Base-by-base conservation (phyloP, 2,888 invertebrate species). In the Eurytoma californica region DNA sequence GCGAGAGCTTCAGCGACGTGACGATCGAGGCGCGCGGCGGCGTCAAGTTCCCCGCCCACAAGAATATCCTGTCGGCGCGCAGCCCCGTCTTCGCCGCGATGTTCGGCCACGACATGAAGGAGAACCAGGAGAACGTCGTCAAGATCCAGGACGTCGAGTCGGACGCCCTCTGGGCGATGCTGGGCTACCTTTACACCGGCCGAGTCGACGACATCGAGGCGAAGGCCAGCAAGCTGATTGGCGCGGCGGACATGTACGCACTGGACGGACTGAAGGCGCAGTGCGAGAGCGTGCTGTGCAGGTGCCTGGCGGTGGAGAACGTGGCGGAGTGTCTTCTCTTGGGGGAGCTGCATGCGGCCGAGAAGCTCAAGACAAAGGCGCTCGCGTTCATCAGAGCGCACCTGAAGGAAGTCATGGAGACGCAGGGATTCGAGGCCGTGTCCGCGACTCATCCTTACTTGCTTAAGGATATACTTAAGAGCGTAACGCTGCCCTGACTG, bases 91-190 rank as follows among this genome's bases (percentile, higher is more conserved):
- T 79, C 18, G 63, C 69, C 2, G 79, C 79, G 2, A 79, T 79
- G 79, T 74, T 79, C 57, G 78, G 55, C 28, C 78, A 78, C 68
- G 20, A 78, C 9, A 78, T 78, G 78, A 30, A 18, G 7, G 73
- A 68, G 49, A 14, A 2, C 0, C 55, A 63, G 13, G 63, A 78
- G 13, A 72, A 47, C n/a, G 20, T 2, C 13, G 79, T 79, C 9
- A n/a, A 39, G 2, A 68, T 79, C 3, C 9, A 39, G 7, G 69
- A 79, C 58, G 14, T 63, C 16, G 73, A 79, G 0, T 49, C 73
- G n/a, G 73, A 63, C 3, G 63, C 58, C 0, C 16, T 74, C 16
- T n/a, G 18, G 16, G 53, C 66, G 13, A 63, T 79, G 73, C 65
- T 79, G 5, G 16, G 16, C 4, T 74, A 57, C 39, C 63, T 79